Percentiles rank a stretch among this genome's conserved stretches.
These are phyloP conservation scores for Fragum fragum DNA, from an alignment of 2,888 invertebrate genomes.

Conservation along the genomic window DNA sequence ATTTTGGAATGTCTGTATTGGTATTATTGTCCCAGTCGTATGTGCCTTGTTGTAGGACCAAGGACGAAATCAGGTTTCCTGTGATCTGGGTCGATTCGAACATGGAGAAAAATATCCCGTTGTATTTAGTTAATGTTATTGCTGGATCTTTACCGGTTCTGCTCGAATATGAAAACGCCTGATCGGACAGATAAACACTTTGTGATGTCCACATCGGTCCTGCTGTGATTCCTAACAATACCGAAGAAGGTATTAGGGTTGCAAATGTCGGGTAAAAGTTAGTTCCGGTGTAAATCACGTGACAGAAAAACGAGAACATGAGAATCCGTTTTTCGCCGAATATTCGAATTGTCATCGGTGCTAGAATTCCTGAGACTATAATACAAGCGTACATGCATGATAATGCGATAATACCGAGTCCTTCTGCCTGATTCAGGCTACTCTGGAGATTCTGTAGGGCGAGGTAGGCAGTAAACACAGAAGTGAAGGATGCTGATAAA, in stretches of 20 bases:
- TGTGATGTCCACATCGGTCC: slow-evolving; percentile 84
- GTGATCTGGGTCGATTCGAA: slow-evolving; percentile 82
- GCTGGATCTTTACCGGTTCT: slow-evolving; percentile 69
- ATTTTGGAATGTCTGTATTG: slow-evolving; percentile 17
- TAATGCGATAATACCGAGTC: slow-evolving; percentile 79
- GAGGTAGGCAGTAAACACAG: slow-evolving; percentile 81
- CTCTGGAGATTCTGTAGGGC: slow-evolving; percentile 84
- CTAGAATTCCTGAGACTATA: slow-evolving; percentile 80
- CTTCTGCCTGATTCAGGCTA: slow-evolving; percentile 78
- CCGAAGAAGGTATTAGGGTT: slow-evolving; percentile 79
- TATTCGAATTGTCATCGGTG: slow-evolving; percentile 78
- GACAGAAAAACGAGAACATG: slow-evolving; percentile 74
- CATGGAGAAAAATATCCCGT: slow-evolving; percentile 82
- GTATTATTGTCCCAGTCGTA: slow-evolving; percentile 41
- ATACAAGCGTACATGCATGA: slow-evolving; percentile 81
- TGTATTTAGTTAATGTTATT: slow-evolving; percentile 77
- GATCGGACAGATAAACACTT: slow-evolving; percentile 80
- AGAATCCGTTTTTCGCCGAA: slow-evolving; percentile 80
- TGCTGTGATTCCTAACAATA: slow-evolving; percentile 79
- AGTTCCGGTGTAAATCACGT: slow-evolving; percentile 78
- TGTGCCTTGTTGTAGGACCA: slow-evolving; percentile 75
- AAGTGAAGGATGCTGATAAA: slow-evolving; percentile 79
- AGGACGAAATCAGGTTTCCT: slow-evolving; percentile 82
- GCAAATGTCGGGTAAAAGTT: slow-evolving; percentile 81
- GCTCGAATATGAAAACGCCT: slow-evolving; percentile 78